A percentile compares a stretch with the other conserved stretches of the same genome.
Evolutionary conservation across 2,113 vertebrate genomes (phyloP).

Genomic region (Sus scrofa): DNA sequence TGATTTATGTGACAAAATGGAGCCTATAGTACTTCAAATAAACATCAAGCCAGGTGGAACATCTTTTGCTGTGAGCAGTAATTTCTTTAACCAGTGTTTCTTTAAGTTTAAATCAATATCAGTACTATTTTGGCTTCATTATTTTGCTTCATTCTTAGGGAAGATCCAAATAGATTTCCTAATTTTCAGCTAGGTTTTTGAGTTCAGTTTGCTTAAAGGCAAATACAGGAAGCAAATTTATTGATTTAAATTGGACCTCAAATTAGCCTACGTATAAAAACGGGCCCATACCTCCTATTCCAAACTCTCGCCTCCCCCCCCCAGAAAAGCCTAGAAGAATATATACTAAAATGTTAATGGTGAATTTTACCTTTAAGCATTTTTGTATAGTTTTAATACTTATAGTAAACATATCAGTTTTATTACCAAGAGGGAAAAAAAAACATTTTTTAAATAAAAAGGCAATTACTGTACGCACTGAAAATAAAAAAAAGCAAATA

Average conservation of each 20-base stretch:
- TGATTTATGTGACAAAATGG: neutral
- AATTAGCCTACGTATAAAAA: conserved; percentile 53
- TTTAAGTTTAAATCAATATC: conserved; percentile 48
- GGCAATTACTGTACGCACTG: neutral
- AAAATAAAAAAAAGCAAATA: neutral
- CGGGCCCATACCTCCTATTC: neutral
- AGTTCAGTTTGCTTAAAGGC: neutral
- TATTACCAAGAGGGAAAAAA: neutral
- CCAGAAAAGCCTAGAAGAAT: neutral
- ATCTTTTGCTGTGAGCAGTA: neutral
- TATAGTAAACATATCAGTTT: conserved; percentile 35
- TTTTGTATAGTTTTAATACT: conserved; percentile 17
- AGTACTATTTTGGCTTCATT: too few species aligned
- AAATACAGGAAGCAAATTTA: neutral
- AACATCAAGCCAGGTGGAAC: neutral
- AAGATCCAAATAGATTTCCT: neutral
- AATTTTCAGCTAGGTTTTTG: conserved; percentile 39
- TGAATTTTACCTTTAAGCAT: conserved; percentile 23
- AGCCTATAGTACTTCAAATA: neutral
- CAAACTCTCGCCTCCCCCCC: neutral
- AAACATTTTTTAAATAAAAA: neutral
- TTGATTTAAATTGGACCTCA: neutral
- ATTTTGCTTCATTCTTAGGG: neutral
- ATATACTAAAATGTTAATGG: conserved; percentile 4
- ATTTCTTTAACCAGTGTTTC: conserved; percentile 8